phyloP scores from a whole-genome alignment of 1,140 invertebrate genomes.

The Eueides isabella region DNA sequence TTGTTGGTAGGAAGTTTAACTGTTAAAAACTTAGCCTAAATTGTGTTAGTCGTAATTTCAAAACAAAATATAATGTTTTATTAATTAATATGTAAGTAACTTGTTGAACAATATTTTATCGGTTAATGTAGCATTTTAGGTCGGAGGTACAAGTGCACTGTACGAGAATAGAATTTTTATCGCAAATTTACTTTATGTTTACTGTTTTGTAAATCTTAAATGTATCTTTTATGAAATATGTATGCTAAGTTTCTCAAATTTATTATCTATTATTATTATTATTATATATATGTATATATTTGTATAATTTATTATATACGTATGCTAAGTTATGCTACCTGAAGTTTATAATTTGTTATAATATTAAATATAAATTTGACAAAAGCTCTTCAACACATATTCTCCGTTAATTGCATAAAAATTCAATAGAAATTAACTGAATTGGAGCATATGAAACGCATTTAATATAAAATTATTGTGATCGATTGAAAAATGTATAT shows the following conservation, averaged over 20 bases:
- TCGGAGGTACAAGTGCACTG: not conserved
- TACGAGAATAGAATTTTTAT: not conserved
- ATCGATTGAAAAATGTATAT: too few relatives aligned
- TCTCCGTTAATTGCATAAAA: too few relatives aligned
- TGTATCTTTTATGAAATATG: too few relatives aligned
- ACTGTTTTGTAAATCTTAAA: not conserved
- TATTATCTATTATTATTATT: too few relatives aligned
- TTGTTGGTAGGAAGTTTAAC: not conserved
- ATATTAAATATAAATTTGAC: not conserved
- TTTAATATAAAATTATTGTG: too few relatives aligned
- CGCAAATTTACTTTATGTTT: not conserved
- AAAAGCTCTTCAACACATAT: not conserved
- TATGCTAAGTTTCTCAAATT: too few relatives aligned
- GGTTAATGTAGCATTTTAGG: not conserved
- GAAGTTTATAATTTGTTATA: not conserved
- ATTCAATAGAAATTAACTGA: too few relatives aligned
- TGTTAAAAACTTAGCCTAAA: not conserved
- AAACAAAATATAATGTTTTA: not conserved
- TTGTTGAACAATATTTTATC: conserved; percentile 5
- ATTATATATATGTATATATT: too few relatives aligned
- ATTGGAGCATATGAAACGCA: too few relatives aligned
- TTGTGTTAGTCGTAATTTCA: not conserved
- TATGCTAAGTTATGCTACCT: not conserved
- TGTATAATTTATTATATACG: not conserved
- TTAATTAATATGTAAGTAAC: not conserved